Base-by-base conservation (phyloP, 1,140 invertebrate genomes). In the Bombus sibiricus region DNA sequence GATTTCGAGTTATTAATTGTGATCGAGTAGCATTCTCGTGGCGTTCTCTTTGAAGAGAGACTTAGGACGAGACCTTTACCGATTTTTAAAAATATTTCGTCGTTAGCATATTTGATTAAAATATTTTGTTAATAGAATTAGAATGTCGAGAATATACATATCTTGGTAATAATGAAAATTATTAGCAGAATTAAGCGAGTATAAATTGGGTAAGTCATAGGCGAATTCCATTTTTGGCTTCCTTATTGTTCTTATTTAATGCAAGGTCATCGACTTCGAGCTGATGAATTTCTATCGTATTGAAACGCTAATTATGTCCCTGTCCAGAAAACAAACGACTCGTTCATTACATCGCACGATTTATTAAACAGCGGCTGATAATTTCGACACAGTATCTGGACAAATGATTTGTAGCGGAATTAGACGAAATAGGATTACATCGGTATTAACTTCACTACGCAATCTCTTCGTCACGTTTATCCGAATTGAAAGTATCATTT, bases 361-460 rank as follows among this genome's bases (percentile, higher is more conserved):
- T n/a, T n/a, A 34, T 34, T 37, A 73, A 34, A 34, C 18, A 43
- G 39, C 18, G 12, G 4, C 18, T 8, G 47, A 18, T 47, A 47
- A 47, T 47, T 18, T 47, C 5, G 47, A 47, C 47, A 47, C 1
- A n/a, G 32, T 3, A 57, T 62, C 28, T 3, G 3, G 6, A 28
- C 53, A 10, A 32, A 47, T n/a, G 37, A 62, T 81, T 81, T 72
- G 53, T 18, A 62, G 25, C 22, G n/a, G 53, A 41, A 28, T 62
- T 81, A 72, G 39, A 53, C n/a, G 32, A 22, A 81, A 43, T 73
- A 43, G 80, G 53, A 62, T 81, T 81, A 43, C 53, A 74, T 8
- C 4, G 10, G 25, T 37, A 73, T 81, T 81, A 81, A 41, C 79
- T 57, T 28, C 28, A 1, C 15, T 1, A 25, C 37, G 37, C 12